phyloP scores from a whole-genome alignment of 2,888 invertebrate species.

The Epirrita christyi region DNA sequence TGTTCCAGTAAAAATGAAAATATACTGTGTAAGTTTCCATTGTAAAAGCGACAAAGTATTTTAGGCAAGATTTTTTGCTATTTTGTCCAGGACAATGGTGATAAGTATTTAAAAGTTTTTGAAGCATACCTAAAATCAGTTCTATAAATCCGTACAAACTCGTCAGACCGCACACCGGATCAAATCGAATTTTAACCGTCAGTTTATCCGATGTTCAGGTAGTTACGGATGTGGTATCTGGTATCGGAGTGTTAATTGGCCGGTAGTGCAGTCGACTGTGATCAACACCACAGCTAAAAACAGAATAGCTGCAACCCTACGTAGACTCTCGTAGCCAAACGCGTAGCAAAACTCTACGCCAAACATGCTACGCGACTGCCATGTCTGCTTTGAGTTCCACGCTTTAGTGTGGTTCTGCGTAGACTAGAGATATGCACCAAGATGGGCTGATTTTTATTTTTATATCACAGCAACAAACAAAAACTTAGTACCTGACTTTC shows the following conservation, averaged over 20 bases:
- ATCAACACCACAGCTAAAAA: constrained; percentile 16
- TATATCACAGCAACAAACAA: too few species aligned
- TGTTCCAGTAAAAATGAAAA: background rate
- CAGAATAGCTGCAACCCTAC: background rate
- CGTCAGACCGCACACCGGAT: constrained; percentile 15
- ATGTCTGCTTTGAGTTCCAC: too few species aligned
- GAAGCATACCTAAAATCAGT: background rate
- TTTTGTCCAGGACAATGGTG: too few species aligned
- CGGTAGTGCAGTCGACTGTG: constrained; percentile 41
- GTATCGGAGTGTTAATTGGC: constrained; percentile 46
- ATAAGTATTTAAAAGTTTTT: too few species aligned
- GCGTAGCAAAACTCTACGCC: background rate
- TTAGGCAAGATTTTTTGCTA: too few species aligned
- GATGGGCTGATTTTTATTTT: too few species aligned
- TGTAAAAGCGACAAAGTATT: background rate
- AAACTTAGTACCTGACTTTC: too few species aligned
- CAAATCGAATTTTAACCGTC: constrained; percentile 29
- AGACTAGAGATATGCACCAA: too few species aligned
- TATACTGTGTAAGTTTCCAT: background rate
- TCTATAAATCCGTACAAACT: constrained; percentile 9
- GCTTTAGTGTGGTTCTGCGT: too few species aligned
- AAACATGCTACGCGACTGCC: background rate
- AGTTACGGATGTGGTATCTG: constrained; percentile 31
- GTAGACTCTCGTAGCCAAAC: background rate
- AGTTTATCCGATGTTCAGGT: constrained; percentile 29